Base-by-base conservation (phyloP, 2,797 vertebrate species). In the Sebastes ruberrimus region DNA sequence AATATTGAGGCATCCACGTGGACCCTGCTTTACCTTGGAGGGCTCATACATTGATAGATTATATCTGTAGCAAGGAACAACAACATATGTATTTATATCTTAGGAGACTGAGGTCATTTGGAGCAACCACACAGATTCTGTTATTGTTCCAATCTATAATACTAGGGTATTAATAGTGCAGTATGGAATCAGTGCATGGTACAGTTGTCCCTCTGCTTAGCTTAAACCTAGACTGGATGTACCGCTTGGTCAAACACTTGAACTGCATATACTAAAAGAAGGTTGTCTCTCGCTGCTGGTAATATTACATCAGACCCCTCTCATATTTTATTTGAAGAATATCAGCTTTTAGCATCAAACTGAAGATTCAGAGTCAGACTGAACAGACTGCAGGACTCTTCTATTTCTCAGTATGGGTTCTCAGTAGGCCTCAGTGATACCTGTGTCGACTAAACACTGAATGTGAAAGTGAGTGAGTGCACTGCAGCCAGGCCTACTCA, bases 231-330 rank as follows among this genome's bases (percentile, higher is more conserved):
- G 4, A 28, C 16, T 18, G 11, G 4, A 30, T 56, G 16, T 4
- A 28, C 46, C 18, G 42, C 23, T 49, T 20, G 18, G 27, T 52
- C 10, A 67, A 67, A 8, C 23, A n/a, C 27, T 82, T 20, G 61
- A 71, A 62, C 28, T 79, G 28, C n/a, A 6, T 61, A 22, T n/a
- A 53, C 25, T 42, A 14, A 53, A 77, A 57, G 22, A 71, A 27
- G 57, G 42, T 57, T 46, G 23, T 68, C 28, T 42, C 53, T 14
- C 27, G 46, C 27, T 65, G 46, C 27, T 65, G 64, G 38, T 81
- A 30, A 60, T 64, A 30, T 74, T 77, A 68, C 65, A 52, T 81
- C 71, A 68, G 60, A 61, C 28, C 52, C 7, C 25, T 63, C 23
- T 55, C 35, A 57, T 61, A 14, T 53, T 74, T 57, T 55, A 68